Evolutionary conservation across 2,888 invertebrate genomes (phyloP), one percentile per base, ranked within the genome.

Genomic region (Petrolisthes manimaculis): DNA sequence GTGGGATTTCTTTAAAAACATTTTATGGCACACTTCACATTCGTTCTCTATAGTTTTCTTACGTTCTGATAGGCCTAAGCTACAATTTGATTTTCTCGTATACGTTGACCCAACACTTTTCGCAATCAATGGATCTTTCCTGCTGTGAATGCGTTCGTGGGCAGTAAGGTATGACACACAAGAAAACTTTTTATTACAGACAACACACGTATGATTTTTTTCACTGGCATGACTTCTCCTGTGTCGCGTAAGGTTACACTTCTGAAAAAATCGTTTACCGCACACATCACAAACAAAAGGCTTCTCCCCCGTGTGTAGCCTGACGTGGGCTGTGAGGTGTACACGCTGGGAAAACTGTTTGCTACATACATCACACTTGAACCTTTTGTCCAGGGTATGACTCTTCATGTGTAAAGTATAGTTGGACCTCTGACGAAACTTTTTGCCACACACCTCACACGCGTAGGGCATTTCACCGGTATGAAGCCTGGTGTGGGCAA

Each of bases 271-370:
- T 53, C 67, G 51, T 37, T 51, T 61, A 9, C 61, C 54, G 21
- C 84, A 84, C n/a, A 61, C 77, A 24, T 78, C 37, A 21, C 84
- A 84, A 37, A 14, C 67, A 53, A 55, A 84, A 6, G 84, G 84
- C 18, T 61, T 77, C 21, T 78, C 78, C 24, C 78, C 78, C 5
- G 78, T 61, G 67, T 84, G 84, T n/a, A 78, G 78, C 51, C 78
- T 56, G 6, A 51, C 67, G 21, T 84, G 84, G 51, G 84, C 78
- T 77, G 84, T 84, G 24, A 84, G 84, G n/a, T 84, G 84, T 9
- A 84, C 84, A 4, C 84, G 77, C 78, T 84, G 84, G 21, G 84
- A 71, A 21, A 84, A 84, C 78, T 51, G 12, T 78, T 84, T 84
- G 5, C 78, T 51, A 14, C 84, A 84, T 2, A 61, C 24, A 3